These are phyloP conservation scores for Scaptomyza caliginosa DNA, from an alignment of 2,888 invertebrate genomes.

Conservation along the genomic window DNA sequence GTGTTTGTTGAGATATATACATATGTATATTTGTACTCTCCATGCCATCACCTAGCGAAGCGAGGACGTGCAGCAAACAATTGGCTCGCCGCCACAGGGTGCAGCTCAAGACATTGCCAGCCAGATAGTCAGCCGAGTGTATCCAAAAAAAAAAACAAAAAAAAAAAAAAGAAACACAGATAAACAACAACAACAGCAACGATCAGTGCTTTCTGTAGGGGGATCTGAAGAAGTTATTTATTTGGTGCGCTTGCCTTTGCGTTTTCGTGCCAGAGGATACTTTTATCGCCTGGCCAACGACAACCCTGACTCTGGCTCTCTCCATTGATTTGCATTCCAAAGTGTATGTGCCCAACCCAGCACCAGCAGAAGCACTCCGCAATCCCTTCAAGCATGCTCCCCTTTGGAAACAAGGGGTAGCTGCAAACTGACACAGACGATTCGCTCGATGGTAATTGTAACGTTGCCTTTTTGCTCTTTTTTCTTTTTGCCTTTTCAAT, in stretches of 20 bases:
- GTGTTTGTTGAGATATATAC: background rate
- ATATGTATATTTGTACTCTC: background rate
- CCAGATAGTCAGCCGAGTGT: constrained; percentile 65
- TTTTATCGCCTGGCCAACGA: constrained; percentile 65
- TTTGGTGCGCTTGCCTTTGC: constrained; percentile 53
- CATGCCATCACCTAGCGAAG: constrained; percentile 46
- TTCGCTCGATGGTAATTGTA: constrained; percentile 68
- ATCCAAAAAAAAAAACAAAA: constrained; percentile 47
- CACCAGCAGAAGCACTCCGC: constrained; percentile 11
- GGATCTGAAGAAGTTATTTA: constrained; percentile 69
- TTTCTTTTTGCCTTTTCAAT: constrained; percentile 52
- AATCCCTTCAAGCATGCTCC: constrained; percentile 35
- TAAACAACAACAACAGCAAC: constrained; percentile 1
- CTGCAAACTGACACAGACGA: constrained; percentile 40
- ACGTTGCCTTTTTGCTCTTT: constrained; percentile 56
- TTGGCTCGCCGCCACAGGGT: constrained; percentile 75
- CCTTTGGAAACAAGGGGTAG: constrained; percentile 33
- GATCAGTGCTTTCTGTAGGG: constrained; percentile 44
- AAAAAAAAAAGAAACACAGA: constrained; percentile 21
- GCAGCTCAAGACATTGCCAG: constrained; percentile 49
- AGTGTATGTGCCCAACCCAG: constrained; percentile 67
- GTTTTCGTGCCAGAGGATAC: constrained; percentile 67
- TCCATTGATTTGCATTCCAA: constrained; percentile 81
- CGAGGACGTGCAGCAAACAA: constrained; percentile 75
- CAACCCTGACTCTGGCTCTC: background rate